Conservation (phyloP, 2,888 invertebrate genomes). For the Sicus ferrugineus region DNA sequence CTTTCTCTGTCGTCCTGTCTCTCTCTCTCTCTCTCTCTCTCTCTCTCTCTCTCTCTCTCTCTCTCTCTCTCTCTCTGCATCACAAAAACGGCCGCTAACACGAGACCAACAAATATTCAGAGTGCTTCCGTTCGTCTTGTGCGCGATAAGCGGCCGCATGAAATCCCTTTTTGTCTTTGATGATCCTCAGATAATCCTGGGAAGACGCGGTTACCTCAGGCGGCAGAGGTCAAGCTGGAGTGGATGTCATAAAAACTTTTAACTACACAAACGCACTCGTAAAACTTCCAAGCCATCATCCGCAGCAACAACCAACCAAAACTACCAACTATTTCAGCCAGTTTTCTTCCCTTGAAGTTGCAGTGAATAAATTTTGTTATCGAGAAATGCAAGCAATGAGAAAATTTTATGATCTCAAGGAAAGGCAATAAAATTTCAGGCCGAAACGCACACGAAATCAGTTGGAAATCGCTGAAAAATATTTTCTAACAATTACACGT, state of each 20-base stretch:
- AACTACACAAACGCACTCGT: conserved; percentile 3
- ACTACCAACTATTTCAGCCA: background rate
- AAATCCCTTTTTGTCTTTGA: background rate
- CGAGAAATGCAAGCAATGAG: conserved; percentile 28
- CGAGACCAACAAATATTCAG: too few relatives aligned
- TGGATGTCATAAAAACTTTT: conserved; percentile 5
- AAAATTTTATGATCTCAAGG: conserved; percentile 20
- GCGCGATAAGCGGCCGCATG: background rate
- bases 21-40: too few relatives aligned
- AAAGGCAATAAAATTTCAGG: conserved; percentile 17
- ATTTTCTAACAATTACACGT: too few relatives aligned
- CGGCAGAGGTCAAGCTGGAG: background rate
- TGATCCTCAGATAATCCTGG: background rate
- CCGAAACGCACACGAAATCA: too few relatives aligned
- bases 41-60: too few relatives aligned
- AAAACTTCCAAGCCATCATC: background rate
- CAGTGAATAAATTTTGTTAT: conserved; percentile 22
- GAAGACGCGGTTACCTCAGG: background rate
- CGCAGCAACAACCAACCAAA: too few relatives aligned
- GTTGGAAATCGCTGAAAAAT: background rate
- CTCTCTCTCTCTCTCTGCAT: too few relatives aligned
- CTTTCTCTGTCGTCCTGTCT: too few relatives aligned
- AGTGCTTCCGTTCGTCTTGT: too few relatives aligned
- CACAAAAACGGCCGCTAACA: too few relatives aligned
- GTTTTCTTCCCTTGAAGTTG: background rate